Conservation (phyloP, 2,113 vertebrate species). For the Morone saxatilis region DNA sequence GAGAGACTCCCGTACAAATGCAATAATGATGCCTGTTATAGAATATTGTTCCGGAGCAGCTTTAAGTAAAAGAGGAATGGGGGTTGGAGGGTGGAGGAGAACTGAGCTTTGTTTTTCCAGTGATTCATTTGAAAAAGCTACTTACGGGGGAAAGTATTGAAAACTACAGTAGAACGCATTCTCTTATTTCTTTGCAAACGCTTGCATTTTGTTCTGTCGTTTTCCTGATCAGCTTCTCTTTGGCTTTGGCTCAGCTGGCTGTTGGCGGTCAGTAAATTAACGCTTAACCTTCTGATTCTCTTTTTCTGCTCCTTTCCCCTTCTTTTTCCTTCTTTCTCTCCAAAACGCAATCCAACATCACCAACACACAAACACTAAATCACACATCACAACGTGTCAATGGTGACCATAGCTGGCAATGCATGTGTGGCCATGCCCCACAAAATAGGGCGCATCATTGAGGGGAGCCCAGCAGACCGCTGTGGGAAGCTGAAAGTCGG, state of each 20-base stretch:
- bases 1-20: slow-evolving; percentile 21
- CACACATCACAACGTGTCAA: slow-evolving; percentile 69
- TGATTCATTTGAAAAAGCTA: slow-evolving; percentile 30
- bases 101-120: neutral
- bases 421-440: slow-evolving; percentile 99
- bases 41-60: slow-evolving; percentile 8
- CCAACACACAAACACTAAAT: slow-evolving; percentile 51
- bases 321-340: slow-evolving; percentile 76
- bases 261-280: slow-evolving; percentile 90
- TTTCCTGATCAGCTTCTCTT: slow-evolving; percentile 84
- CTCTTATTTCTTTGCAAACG: slow-evolving; percentile 63
- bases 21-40: slow-evolving; percentile 28
- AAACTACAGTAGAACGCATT: slow-evolving; percentile 14
- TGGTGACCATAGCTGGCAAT: slow-evolving; percentile 95
- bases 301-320: slow-evolving; percentile 86
- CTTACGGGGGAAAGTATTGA: slow-evolving; percentile 11
- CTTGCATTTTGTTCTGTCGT: slow-evolving; percentile 82
- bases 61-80: neutral
- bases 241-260: slow-evolving; percentile 91
- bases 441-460: slow-evolving; percentile 99
- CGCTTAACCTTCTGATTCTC: slow-evolving; percentile 92
- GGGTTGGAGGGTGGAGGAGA: neutral
- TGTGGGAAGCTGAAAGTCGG: slow-evolving; percentile 99
- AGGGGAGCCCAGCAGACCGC: slow-evolving; percentile 98
- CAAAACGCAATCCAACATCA: slow-evolving; percentile 34